Evolutionary conservation across 2,797 vertebrate genomes (phyloP).

Genomic region (Enoplosus armatus): DNA sequence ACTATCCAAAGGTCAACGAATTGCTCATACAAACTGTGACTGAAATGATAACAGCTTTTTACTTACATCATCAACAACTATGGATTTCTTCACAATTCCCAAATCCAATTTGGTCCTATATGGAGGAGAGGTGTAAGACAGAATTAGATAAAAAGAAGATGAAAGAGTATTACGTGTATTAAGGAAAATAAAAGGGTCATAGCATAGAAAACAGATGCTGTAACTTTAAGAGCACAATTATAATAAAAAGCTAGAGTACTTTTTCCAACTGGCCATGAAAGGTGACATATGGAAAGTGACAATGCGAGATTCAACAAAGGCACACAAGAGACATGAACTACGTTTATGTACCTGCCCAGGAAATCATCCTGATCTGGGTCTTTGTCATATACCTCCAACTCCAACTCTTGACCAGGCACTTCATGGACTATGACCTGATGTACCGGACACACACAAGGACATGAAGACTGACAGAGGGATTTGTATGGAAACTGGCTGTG

Average conservation of each 20-base stretch:
- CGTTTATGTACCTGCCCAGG: conserved; percentile 91
- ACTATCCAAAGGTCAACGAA: not conserved
- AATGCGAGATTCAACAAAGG: conserved; percentile 72
- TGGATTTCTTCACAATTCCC: conserved; percentile 89
- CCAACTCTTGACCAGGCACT: conserved; percentile 95
- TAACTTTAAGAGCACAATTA: not conserved
- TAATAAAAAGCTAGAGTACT: not conserved
- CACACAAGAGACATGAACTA: conserved; percentile 77
- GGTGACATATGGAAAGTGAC: conserved; percentile 52
- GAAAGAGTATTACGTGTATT: too few species aligned
- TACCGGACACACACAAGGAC: conserved; percentile 72
- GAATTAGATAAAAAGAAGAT: not conserved
- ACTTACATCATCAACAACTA: conserved; percentile 90
- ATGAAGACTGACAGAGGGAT: conserved; percentile 58
- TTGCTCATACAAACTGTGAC: not conserved
- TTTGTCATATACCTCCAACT: conserved; percentile 96
- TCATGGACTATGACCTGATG: conserved; percentile 94
- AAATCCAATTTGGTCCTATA: conserved; percentile 91
- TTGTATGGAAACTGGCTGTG: conserved; percentile 35
- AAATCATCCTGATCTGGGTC: conserved; percentile 96
- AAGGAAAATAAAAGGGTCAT: conserved; percentile 10
- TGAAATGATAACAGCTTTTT: not conserved
- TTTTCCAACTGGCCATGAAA: conserved; percentile 2
- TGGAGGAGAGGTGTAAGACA: not conserved
- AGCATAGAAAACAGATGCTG: not conserved